Conservation (phyloP, 23 tunicate genomes). For the Diplosoma virens region DNA sequence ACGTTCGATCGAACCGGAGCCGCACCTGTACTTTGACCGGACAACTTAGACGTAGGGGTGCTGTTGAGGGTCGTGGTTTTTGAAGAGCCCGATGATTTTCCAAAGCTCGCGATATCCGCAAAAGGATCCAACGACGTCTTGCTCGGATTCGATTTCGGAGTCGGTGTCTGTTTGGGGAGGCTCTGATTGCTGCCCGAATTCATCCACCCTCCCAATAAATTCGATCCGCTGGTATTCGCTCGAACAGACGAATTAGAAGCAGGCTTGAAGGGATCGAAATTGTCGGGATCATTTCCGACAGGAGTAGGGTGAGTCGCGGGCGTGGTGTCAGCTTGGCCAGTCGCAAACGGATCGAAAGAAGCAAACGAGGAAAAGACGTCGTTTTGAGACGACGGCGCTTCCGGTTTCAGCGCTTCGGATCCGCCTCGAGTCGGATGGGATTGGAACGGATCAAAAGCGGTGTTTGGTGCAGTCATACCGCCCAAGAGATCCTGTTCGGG, state of each 20-base stretch:
- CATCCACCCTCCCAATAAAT: conserved; percentile 38
- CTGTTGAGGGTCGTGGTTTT: neutral
- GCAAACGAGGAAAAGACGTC: conserved; percentile 46
- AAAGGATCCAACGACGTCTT: conserved; percentile 30
- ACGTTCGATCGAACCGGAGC: neutral
- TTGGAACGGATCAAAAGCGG: conserved; percentile 73
- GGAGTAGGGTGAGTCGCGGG: conserved; percentile 2
- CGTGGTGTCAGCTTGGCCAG: neutral
- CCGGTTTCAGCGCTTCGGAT: no score
- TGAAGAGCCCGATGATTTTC: conserved; percentile 1
- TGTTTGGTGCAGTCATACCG: conserved; percentile 18
- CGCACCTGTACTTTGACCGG: neutral
- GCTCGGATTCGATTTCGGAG: neutral
- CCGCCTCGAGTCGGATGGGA: neutral
- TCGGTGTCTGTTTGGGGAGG: neutral
- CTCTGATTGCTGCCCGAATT: neutral
- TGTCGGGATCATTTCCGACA: conserved; percentile 11
- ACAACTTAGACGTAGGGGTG: neutral
- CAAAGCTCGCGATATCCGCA: conserved; percentile 49
- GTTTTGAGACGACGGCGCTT: neutral
- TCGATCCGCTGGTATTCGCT: conserved; percentile 14
- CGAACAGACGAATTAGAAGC: neutral
- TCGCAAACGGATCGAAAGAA: conserved; percentile 74
- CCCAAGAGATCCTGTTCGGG: conserved; percentile 56
- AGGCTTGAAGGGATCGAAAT: conserved; percentile 63